A percentile compares a stretch with the other conserved stretches of the same genome.
phyloP scores from a whole-genome alignment of 2,113 vertebrate genomes.

The Athene noctua region DNA sequence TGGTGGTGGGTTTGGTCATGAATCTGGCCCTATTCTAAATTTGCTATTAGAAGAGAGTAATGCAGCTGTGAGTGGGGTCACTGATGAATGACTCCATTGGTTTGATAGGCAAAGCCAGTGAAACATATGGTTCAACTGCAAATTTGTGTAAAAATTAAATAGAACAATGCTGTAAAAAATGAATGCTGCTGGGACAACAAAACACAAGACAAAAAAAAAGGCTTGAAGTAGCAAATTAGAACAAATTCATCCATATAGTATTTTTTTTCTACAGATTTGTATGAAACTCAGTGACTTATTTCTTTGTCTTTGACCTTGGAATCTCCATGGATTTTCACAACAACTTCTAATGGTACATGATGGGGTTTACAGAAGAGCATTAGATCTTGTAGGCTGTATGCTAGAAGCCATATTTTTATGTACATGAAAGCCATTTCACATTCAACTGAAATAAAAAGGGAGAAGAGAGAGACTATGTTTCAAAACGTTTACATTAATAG shows the following conservation, averaged over 20 bases:
- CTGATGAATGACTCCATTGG: not conserved
- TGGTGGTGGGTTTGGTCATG: not conserved
- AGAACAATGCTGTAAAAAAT: not conserved
- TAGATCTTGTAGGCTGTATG: not conserved
- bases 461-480: not conserved
- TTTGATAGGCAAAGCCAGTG: not conserved
- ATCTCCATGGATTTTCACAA: not conserved
- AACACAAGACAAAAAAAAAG: not conserved
- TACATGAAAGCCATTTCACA: not conserved
- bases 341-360: not conserved
- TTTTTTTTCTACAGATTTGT: not conserved
- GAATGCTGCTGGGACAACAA: not conserved
- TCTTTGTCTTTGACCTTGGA: not conserved
- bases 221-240: not conserved
- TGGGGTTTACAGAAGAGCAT: not conserved
- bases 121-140: not conserved
- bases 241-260: not conserved
- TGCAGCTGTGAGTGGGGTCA: not conserved
- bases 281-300: not conserved
- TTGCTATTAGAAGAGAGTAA: not conserved
- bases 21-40: not conserved
- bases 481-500: not conserved
- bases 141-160: not conserved
- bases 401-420: not conserved
- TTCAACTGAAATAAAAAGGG: not conserved